phyloP scores from a whole-genome alignment of 2,888 invertebrate species.

The Spisula subtruncata region DNA sequence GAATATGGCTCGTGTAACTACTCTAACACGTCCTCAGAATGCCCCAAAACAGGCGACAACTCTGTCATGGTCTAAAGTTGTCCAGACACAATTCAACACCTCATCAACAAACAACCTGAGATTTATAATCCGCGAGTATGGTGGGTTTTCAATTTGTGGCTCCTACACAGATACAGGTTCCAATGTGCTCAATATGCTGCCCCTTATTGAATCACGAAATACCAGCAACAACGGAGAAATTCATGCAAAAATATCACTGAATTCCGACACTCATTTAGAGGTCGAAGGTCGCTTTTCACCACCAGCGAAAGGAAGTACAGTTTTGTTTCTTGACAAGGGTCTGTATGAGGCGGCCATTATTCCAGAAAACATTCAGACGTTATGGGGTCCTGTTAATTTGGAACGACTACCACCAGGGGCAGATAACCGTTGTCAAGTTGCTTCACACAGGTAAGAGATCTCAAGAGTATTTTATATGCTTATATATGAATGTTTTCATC shows the following conservation, averaged over 20 bases:
- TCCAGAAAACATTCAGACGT: slow-evolving; percentile 58
- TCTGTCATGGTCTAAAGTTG: slow-evolving; percentile 16
- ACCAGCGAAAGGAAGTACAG: slow-evolving; percentile 42
- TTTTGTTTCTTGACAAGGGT: slow-evolving; percentile 54
- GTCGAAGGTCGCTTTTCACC: slow-evolving; percentile 48
- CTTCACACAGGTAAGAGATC: slow-evolving; percentile 59
- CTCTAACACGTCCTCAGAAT: slow-evolving; percentile 8
- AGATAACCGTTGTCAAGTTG: slow-evolving; percentile 64
- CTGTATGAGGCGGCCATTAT: slow-evolving; percentile 55
- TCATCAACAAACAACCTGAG: background rate
- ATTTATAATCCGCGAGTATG: slow-evolving; percentile 17
- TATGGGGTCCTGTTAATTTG: slow-evolving; percentile 65
- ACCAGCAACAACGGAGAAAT: background rate
- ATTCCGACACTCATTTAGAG: slow-evolving; percentile 19
- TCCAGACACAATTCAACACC: background rate
- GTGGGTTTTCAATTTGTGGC: background rate
- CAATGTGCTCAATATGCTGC: slow-evolving; percentile 19
- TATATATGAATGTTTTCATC: background rate
- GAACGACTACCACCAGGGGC: slow-evolving; percentile 62
- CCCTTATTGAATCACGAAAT: slow-evolving; percentile 33
- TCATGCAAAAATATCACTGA: slow-evolving; percentile 28
- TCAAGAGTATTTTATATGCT: background rate
- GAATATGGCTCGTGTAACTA: background rate
- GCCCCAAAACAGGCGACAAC: background rate
- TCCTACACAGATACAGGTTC: slow-evolving; percentile 33